Percentiles rank a stretch among this genome's conserved stretches.
Evolutionary conservation across 2,797 vertebrate species (phyloP).

Genomic region (Triplophysa yarkandensis): DNA sequence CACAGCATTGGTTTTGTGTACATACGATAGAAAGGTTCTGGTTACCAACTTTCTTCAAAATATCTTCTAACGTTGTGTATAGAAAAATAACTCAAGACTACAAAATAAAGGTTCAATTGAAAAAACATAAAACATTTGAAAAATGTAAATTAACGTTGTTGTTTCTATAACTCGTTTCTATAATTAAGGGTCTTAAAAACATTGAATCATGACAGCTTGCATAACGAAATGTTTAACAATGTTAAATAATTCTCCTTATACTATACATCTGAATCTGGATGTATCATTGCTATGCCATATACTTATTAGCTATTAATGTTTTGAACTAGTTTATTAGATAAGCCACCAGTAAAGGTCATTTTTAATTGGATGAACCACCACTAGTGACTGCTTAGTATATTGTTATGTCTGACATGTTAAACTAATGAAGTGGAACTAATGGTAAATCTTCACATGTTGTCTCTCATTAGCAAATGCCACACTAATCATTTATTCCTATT

Average conservation of each 20-base stretch:
- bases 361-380: conserved; percentile 28
- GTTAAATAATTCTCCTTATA: too few relatives aligned
- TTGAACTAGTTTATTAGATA: neutral
- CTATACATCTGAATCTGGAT: neutral
- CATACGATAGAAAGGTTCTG: too few relatives aligned
- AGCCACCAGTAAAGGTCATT: conserved; percentile 17
- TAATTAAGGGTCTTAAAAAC: too few relatives aligned
- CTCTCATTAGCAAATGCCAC: conserved; percentile 36
- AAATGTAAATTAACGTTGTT: neutral
- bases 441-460: conserved; percentile 29
- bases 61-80: too few relatives aligned
- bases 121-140: neutral
- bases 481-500: conserved; percentile 19
- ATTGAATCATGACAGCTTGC: too few relatives aligned
- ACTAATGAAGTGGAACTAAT: conserved; percentile 39
- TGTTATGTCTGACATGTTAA: conserved; percentile 25
- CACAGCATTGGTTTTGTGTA: too few relatives aligned
- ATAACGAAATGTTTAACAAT: too few relatives aligned
- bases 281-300: conserved; percentile 1
- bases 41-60: too few relatives aligned
- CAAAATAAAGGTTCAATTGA: neutral
- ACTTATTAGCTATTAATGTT: conserved; percentile 3
- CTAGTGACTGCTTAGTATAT: conserved; percentile 10
- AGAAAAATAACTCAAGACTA: too few relatives aligned
- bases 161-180: too few relatives aligned